phyloP scores from a whole-genome alignment of 1,140 invertebrate species.

The Rhyzopertha dominica region DNA sequence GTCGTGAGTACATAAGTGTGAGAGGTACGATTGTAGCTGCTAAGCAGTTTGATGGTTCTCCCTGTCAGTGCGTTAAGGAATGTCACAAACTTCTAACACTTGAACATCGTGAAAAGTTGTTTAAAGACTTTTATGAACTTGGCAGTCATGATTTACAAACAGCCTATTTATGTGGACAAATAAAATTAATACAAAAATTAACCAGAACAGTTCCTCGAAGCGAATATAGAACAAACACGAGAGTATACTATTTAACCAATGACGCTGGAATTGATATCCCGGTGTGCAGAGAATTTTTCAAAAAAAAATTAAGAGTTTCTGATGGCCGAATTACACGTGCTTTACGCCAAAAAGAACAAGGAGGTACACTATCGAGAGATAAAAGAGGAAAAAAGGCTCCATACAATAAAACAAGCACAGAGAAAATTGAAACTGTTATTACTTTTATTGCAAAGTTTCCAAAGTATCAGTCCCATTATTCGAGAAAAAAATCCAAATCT shows the following conservation, averaged over 20 bases:
- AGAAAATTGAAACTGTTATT: neutral
- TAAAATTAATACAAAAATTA: no score
- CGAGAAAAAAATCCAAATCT: neutral
- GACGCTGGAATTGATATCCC: neutral
- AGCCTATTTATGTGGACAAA: no score
- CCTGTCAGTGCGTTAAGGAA: no score
- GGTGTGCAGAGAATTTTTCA: neutral
- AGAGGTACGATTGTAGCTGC: no score
- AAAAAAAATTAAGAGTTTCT: neutral
- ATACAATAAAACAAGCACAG: neutral
- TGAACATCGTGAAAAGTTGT: no score
- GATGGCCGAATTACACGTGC: neutral
- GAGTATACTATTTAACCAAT: conserved; percentile 2
- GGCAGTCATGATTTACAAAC: no score
- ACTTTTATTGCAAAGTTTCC: neutral
- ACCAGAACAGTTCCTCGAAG: no score
- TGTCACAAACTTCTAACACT: no score
- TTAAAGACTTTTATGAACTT: no score
- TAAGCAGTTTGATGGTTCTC: no score
- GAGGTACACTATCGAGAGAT: neutral
- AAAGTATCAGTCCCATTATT: conserved; percentile 5
- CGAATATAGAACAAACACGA: no score
- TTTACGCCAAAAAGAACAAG: neutral
- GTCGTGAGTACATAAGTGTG: no score
- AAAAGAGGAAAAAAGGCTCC: neutral